Percentiles rank a stretch among this genome's conserved stretches.
Conservation (phyloP, 2,888 invertebrate species). For the Callimorpha dominula region DNA sequence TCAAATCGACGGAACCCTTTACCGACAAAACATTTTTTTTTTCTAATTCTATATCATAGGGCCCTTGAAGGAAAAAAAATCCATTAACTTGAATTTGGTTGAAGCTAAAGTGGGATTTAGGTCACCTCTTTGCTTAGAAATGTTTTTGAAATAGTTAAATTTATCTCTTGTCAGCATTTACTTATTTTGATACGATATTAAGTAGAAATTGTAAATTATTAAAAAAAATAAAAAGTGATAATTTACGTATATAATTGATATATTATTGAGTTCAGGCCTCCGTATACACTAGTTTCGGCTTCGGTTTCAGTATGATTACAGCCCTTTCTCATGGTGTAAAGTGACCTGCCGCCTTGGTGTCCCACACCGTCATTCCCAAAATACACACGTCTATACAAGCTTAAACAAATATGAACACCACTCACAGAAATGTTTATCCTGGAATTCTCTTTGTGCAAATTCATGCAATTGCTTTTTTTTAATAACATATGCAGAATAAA, state of each 20-base stretch:
- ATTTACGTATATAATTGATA: too few relatives aligned
- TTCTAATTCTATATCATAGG: conserved; percentile 49
- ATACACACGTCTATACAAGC: not conserved
- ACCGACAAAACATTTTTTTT: conserved; percentile 43
- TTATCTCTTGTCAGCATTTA: not conserved
- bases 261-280: too few relatives aligned
- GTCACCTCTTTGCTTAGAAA: not conserved
- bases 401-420: not conserved
- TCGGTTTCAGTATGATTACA: too few relatives aligned
- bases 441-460: not conserved
- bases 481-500: not conserved
- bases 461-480: not conserved
- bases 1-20: conserved; percentile 58
- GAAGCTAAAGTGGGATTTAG: conserved; percentile 5
- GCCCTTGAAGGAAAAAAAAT: conserved; percentile 45
- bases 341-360: too few relatives aligned
- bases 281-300: too few relatives aligned
- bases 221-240: not conserved
- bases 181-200: not conserved
- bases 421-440: not conserved
- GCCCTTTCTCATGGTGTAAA: too few relatives aligned
- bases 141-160: conserved; percentile 1
- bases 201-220: not conserved
- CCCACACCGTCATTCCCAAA: too few relatives aligned
- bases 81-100: conserved; percentile 44